Base-by-base conservation (phyloP, 2,888 invertebrate species). In the Sepiola atlantica region DNA sequence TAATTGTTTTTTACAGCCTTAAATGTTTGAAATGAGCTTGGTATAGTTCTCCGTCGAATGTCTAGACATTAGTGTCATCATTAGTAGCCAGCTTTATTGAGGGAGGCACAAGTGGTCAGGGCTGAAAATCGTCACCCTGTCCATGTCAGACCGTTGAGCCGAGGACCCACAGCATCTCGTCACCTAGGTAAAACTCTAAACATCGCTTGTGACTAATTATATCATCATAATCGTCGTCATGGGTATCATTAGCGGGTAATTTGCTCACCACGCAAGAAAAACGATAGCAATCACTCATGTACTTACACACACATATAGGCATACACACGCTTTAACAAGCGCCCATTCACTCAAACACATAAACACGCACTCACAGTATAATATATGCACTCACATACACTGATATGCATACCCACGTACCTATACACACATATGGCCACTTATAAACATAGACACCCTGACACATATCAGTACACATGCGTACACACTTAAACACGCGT, bases 101-200 rank as follows among this genome's bases (percentile, higher is more conserved):
- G 16, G 14, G 77, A 77, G 2, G 94, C 94, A 61, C 94, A 94
- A 57, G 94, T 94, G 10, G 95, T 94, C 20, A 94, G 91, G n/a
- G 94, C 92, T 20, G 35, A 55, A 2, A n/a, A 55, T 35, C 90
- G 12, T 32, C 94, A 94, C 55, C 95, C 94, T 93, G 95, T 95
- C 94, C 94, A 95, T 90, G 94, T 95, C 93, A 95, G 95, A 92
- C 93, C 77, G 28, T 45, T 61, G 57, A 18, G 61, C 28, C 24
- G 96, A 95, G n/a, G 95, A 95, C 32, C 95, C 95, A 77, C 77
- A 77, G 32, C 77, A n/a, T 32, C 77, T n/a, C n/a, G 77, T 4
- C 77, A 4, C n/a, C 16, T 3, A 32, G 77, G n/a, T 77, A n/a
- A 77, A 14, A 21, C n/a, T n/a, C 77, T 77, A 77, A 77, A 77